Evolutionary conservation across 1,140 invertebrate genomes (phyloP).

Genomic region (Eubasilissa regina): DNA sequence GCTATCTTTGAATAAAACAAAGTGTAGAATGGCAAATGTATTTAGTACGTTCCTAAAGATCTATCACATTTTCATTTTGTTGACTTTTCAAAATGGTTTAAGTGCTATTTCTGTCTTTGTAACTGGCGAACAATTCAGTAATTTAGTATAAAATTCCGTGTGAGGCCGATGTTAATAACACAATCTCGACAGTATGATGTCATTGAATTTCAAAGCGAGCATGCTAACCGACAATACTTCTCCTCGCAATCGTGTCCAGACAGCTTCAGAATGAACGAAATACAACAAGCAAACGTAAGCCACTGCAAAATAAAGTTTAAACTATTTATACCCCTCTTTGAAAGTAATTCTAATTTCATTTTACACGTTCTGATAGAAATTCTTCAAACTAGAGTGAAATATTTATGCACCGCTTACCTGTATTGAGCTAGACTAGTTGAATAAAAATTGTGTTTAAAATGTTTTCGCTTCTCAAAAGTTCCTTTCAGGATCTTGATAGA

Average conservation of each 20-base stretch:
- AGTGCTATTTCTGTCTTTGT: slow-evolving; percentile 18
- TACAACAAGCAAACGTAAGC: not conserved
- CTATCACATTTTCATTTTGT: slow-evolving; percentile 26
- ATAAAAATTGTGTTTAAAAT: too few relatives aligned
- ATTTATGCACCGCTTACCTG: too few relatives aligned
- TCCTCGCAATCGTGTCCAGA: not conserved
- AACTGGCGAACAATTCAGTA: slow-evolving; percentile 21
- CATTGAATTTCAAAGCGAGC: slow-evolving; percentile 26
- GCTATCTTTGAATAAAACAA: too few relatives aligned
- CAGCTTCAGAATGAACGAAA: not conserved
- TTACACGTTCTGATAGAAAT: not conserved
- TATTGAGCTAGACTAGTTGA: too few relatives aligned
- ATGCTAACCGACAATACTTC: slow-evolving; percentile 29
- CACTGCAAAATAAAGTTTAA: not conserved
- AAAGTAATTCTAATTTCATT: not conserved
- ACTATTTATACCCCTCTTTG: not conserved
- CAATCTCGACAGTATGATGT: slow-evolving; percentile 29
- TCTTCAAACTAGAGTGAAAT: not conserved
- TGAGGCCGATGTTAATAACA: slow-evolving; percentile 36
- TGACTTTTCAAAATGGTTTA: slow-evolving; percentile 9
- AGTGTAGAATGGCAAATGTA: too few relatives aligned
- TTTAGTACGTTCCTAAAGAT: not conserved
- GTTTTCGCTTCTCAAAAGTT: too few relatives aligned
- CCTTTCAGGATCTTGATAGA: too few relatives aligned
- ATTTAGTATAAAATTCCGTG: slow-evolving; percentile 29